A percentile compares a stretch with the other conserved stretches of the same genome.
These are phyloP conservation scores for Pseudorasbora parva DNA, from an alignment of 2,113 vertebrate genomes.

Conservation along the genomic window DNA sequence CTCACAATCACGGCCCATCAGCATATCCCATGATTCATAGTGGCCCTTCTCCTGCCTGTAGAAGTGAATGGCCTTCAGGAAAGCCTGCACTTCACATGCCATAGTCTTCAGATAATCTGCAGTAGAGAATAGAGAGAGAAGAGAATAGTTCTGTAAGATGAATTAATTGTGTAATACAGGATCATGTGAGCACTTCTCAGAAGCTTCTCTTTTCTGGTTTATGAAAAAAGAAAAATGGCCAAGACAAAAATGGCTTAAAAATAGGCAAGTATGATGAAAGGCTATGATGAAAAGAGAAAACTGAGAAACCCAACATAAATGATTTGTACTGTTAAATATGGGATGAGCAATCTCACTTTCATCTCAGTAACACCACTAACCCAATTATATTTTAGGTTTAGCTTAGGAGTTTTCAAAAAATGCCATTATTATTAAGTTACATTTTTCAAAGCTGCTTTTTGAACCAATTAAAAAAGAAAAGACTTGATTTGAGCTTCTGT, in stretches of 20 bases:
- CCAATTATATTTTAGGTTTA: not conserved
- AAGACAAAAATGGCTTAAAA: not conserved
- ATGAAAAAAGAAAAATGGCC: not conserved
- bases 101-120: conserved; percentile 82
- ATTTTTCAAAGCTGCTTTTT: no score
- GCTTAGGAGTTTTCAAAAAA: no score
- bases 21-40: conserved; percentile 87
- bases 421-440: no score
- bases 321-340: not conserved
- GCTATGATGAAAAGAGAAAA: not conserved
- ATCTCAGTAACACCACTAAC: not conserved
- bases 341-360: not conserved
- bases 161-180: conserved; percentile 22
- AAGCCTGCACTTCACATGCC: conserved; percentile 81
- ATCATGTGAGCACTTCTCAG: not conserved
- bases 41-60: conserved; percentile 88
- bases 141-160: not conserved
- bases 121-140: not conserved
- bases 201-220: conserved; percentile 46
- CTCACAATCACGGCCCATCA: conserved; percentile 83
- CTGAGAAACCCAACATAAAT: not conserved
- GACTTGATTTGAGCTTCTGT: no score
- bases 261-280: not conserved
- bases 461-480: no score
- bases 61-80: conserved; percentile 84